Evolutionary conservation across 2,797 vertebrate genomes (phyloP).

Genomic region (Odontamblyopus lacepedii): DNA sequence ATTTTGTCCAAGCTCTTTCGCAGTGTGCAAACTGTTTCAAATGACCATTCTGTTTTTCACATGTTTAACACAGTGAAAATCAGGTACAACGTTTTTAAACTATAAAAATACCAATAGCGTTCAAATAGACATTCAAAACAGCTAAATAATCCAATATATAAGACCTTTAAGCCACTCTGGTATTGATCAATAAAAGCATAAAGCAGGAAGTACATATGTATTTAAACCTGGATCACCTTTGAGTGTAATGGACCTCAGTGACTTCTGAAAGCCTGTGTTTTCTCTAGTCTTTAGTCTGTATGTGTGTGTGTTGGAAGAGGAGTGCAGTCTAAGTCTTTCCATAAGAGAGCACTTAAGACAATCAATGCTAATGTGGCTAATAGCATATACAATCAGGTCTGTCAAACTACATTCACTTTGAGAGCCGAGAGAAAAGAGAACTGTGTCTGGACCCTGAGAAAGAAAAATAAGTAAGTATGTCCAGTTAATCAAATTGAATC

Average conservation of each 20-base stretch:
- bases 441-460: background rate
- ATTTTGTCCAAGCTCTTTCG: too few species aligned
- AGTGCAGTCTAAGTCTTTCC: background rate
- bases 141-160: background rate
- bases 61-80: too few species aligned
- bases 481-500: too few species aligned
- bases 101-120: background rate
- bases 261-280: background rate
- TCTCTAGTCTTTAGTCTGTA: background rate
- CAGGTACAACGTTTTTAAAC: too few species aligned
- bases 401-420: background rate
- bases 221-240: background rate
- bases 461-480: background rate
- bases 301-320: background rate
- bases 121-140: background rate
- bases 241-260: background rate
- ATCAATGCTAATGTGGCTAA: slow-evolving; percentile 3
- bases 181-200: background rate
- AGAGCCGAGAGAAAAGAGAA: background rate
- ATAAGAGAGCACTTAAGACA: background rate
- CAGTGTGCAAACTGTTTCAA: too few species aligned
- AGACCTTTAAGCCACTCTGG: background rate
- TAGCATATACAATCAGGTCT: background rate
- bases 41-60: too few species aligned
- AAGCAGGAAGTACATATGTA: background rate